Base-by-base conservation (phyloP, 2,797 vertebrate species). In the Enteromius radiatus region DNA sequence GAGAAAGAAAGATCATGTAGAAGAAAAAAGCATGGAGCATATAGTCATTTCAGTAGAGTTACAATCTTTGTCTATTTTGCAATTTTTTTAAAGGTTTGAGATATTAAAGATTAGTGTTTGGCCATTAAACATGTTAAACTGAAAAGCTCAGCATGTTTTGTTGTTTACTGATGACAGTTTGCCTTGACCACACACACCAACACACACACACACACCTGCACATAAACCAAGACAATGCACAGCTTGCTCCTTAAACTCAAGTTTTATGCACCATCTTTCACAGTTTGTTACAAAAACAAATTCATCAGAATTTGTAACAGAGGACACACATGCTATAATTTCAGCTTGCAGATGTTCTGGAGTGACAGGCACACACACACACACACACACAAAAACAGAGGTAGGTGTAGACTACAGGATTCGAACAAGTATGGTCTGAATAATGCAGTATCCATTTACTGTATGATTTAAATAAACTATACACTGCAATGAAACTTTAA, bases 141-240 rank as follows among this genome's bases (percentile, higher is more conserved):
- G 15, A 70, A 59, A 70, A 70, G 65, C 65, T 80, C 78, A 69
- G 78, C 64, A 59, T 70, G 36, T 80, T 80, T 11, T 3, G 23
- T 54, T 80, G 65, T 69, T 70, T 70, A 80, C 23, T 69, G 78
- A 54, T 54, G 52, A 79, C 15, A 54, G 77, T 68, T 79, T 1
- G 0, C 63, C 64, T 26, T 26, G 31, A 41, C n/a, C 75, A 77
- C 11, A 64, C 36, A 38, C 52, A 59, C 26, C 21, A 43, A 47
- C 21, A 38, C 52, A 56, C 52, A 43, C 56, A 45, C 19, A 56
- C n/a, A n/a, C n/a, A n/a, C n/a, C n/a, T 0, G 12, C 21, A 56
- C 49, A 59, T 26, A 59, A 38, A 75, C 54, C 2, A 9, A 74
- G 28, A 59, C 54, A 76, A 74, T 36, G 21, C 71, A 74, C 47